Base-by-base conservation (phyloP, 2,797 vertebrate species). In the Hylomyscus alleni region DNA sequence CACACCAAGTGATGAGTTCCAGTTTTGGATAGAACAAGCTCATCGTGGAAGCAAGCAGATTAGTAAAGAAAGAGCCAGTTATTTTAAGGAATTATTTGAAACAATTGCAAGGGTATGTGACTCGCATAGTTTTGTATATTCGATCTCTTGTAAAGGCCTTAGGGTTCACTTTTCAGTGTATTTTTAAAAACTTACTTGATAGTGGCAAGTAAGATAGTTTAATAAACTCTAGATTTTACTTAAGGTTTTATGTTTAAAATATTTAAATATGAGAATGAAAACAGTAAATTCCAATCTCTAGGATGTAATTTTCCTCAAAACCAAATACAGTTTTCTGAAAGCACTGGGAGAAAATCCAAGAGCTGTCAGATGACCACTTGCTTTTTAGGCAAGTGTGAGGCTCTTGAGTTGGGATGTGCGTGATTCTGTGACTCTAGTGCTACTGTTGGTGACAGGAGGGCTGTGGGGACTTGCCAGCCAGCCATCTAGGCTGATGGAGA, bases 1-100 rank as follows among this genome's bases (percentile, higher is more conserved):
- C 96, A 99, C 99, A 78, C 99, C 99, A 67, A 98, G 72, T 98
- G 99, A 99, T 99, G 99, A 99, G 97, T 99, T 99, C 98, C 99
- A 99, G 97, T 99, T 99, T 98, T 99, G 99, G 99, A 97, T 95
- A 75, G 99, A 99, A 91, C 98, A 99, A 94, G 98, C 98, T 95
- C 98, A 90, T 92, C 98, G 97, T 98, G 99, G 98, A 93, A 99
- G 98, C 98, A 99, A 99, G 97, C 98, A 98, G 85, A 99, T 95
- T 76, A 98, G 92, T 96, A 99, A 98, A 98, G 99, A 99, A 88
- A 98, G 99, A 98, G 99, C 99, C 20, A 89, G 96, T 69, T 98
- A 99, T 98, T 99, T 99, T 98, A 98, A 97, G 95, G 99, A 99
- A 83, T 97, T 99, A 0, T 99, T 99, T 98, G 99, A 99, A 98